Conservation (phyloP, 2,797 vertebrate species). For the Cheirogaleus major region DNA sequence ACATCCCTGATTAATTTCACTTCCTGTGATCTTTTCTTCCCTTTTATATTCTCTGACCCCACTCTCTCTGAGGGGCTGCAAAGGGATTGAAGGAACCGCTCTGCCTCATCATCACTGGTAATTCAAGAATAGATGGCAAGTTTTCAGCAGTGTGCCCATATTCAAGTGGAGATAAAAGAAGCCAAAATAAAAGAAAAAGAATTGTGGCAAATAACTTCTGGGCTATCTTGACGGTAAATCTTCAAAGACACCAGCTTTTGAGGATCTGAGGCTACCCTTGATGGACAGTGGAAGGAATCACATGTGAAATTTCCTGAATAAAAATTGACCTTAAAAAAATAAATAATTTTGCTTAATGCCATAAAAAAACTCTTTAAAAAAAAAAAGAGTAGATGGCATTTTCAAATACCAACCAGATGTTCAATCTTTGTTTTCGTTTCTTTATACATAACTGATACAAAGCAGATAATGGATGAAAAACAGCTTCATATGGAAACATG, state of each 20-base stretch:
- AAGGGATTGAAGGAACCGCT: background rate
- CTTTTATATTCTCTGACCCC: background rate
- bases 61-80: background rate
- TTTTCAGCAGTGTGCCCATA: too few species aligned
- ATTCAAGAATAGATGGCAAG: background rate
- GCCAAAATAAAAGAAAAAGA: too few species aligned
- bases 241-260: too few species aligned
- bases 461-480: background rate
- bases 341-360: too few species aligned
- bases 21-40: background rate
- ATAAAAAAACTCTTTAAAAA: too few species aligned
- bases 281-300: too few species aligned
- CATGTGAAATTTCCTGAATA: too few species aligned
- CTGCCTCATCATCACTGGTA: background rate
- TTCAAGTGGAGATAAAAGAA: too few species aligned
- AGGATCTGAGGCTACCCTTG: too few species aligned
- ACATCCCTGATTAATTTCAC: background rate
- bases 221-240: too few species aligned
- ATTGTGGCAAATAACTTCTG: too few species aligned
- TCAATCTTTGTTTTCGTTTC: background rate
- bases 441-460: background rate
- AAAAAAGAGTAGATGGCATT: background rate
- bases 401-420: constrained; percentile 26
- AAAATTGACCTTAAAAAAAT: too few species aligned
- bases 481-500: background rate